Percentiles rank a stretch among this genome's conserved stretches.
These are phyloP conservation scores for Melipona bicolor DNA, from an alignment of 2,888 invertebrate genomes.

Conservation along the genomic window DNA sequence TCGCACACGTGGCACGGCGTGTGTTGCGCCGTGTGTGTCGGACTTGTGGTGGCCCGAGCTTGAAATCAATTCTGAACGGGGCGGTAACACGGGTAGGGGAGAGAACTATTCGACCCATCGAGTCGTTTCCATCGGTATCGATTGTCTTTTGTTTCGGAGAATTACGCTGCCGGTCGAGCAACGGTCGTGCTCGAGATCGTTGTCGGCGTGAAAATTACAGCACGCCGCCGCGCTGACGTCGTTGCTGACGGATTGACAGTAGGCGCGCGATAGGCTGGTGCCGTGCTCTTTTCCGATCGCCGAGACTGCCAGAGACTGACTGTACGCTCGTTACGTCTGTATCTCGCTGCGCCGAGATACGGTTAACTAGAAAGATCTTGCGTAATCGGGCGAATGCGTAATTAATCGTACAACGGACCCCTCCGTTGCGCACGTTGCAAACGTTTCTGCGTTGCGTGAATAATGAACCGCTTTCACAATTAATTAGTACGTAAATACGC, in stretches of 20 bases:
- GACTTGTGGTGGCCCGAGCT: conserved; percentile 2
- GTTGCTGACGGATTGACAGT: conserved; percentile 59
- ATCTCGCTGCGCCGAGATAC: conserved; percentile 18
- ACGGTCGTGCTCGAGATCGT: conserved; percentile 38
- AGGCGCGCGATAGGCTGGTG: conserved; percentile 50
- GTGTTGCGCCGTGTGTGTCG: neutral
- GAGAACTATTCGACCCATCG: conserved; percentile 54
- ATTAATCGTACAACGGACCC: neutral
- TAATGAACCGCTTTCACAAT: neutral
- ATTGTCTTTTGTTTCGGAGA: conserved; percentile 56
- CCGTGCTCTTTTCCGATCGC: conserved; percentile 36
- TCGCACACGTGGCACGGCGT: neutral
- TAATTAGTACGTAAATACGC: neutral
- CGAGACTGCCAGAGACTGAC: conserved; percentile 1
- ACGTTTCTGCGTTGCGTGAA: neutral
- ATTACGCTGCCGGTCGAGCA: conserved; percentile 20
- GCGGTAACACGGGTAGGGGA: conserved; percentile 34
- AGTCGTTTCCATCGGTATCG: conserved; percentile 55
- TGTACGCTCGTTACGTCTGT: conserved; percentile 54
- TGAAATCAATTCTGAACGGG: conserved; percentile 64
- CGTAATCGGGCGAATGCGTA: conserved; percentile 1
- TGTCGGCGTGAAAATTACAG: conserved; percentile 61
- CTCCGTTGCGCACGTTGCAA: neutral
- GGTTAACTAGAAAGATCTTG: neutral
- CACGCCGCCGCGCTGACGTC: conserved; percentile 10